Evolutionary conservation across 2,888 invertebrate species (phyloP).

Genomic region (Hyles lineata): DNA sequence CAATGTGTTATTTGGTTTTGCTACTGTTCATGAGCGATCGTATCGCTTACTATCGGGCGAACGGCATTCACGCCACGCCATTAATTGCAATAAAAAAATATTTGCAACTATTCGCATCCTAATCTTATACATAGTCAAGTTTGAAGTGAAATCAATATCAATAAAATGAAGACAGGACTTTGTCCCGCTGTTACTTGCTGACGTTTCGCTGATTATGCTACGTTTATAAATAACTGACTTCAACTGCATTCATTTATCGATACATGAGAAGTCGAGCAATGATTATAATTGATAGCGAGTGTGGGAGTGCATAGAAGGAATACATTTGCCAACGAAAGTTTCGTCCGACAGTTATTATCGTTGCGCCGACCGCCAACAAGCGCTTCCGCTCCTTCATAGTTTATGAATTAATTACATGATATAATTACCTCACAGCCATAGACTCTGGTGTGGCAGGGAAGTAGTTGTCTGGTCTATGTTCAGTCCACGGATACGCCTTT

Average conservation of each 20-base stretch:
- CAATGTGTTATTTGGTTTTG: no score
- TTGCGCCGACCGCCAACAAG: not conserved
- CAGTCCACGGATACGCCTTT: slow-evolving; percentile 91
- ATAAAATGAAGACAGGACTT: not conserved
- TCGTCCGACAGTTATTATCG: not conserved
- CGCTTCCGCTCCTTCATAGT: not conserved
- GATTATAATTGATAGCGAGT: not conserved
- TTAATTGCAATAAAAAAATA: no score
- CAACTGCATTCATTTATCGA: not conserved
- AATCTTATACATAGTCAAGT: not conserved
- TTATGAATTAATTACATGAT: slow-evolving; percentile 15
- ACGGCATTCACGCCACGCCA: no score
- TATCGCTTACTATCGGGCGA: no score
- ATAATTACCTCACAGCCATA: slow-evolving; percentile 80
- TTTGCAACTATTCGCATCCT: no score
- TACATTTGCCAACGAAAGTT: slow-evolving; percentile 9
- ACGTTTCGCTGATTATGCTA: not conserved
- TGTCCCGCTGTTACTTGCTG: slow-evolving; percentile 8
- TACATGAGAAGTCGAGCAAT: not conserved
- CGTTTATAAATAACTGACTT: slow-evolving; percentile 3
- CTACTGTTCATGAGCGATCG: no score
- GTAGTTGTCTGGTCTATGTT: slow-evolving; percentile 90
- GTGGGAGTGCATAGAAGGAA: slow-evolving; percentile 3
- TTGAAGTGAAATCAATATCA: not conserved
- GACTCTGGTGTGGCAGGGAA: slow-evolving; percentile 90